Percentiles rank a stretch among this genome's conserved stretches.
phyloP scores from a whole-genome alignment of 2,797 vertebrate genomes.

The Muraenolepis orangiensis region DNA sequence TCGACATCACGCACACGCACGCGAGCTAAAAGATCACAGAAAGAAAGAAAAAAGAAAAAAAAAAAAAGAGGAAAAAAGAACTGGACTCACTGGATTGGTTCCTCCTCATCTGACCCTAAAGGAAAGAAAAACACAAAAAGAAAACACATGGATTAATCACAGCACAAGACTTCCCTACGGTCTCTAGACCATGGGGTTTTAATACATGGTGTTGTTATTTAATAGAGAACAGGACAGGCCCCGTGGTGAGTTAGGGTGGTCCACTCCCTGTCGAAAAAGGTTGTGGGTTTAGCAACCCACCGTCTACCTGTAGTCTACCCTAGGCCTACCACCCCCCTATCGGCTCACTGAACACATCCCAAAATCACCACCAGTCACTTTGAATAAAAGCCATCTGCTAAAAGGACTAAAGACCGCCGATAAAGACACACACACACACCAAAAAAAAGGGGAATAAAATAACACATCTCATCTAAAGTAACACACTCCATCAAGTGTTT shows the following conservation, averaged over 20 bases:
- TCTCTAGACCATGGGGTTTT: too few relatives aligned
- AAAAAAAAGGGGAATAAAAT: neutral
- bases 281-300: neutral
- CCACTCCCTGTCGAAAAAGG: neutral
- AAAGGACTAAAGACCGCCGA: neutral
- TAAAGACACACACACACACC: neutral
- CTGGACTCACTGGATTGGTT: conserved; percentile 93
- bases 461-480: neutral
- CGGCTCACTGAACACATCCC: neutral
- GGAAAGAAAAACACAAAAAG: conserved; percentile 67
- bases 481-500: neutral
- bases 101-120: conserved; percentile 88
- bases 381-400: neutral
- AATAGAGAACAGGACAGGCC: neutral
- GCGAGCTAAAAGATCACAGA: too few relatives aligned
- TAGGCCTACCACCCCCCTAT: neutral
- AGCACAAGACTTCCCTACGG: conserved; percentile 31
- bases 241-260: neutral
- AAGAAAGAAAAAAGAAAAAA: too few relatives aligned
- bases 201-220: neutral
- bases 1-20: conserved; percentile 38
- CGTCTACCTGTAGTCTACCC: neutral
- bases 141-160: conserved; percentile 52
- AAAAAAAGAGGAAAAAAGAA: conserved; percentile 5
- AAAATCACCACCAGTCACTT: neutral